Evolutionary conservation across 2,888 invertebrate species (phyloP).

Genomic region (Phymatocera aterrima): DNA sequence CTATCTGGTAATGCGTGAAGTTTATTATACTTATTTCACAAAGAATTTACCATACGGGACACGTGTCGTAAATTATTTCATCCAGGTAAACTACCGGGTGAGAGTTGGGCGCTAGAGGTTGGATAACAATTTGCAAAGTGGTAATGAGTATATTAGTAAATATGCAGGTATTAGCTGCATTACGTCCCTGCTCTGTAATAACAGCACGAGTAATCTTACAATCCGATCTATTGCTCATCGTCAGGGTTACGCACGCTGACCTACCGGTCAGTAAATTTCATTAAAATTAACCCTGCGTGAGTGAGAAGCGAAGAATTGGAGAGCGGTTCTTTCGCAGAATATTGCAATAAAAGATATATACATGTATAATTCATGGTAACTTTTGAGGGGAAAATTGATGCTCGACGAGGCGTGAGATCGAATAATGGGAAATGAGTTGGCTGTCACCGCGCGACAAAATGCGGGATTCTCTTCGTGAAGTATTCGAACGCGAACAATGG

Average conservation of each 20-base stretch:
- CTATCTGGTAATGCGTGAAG: not conserved
- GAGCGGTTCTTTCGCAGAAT: not conserved
- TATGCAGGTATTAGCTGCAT: slow-evolving; percentile 30
- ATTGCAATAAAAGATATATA: not conserved
- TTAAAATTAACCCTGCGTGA: not conserved
- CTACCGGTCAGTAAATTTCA: slow-evolving; percentile 11
- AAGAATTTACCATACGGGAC: slow-evolving; percentile 31
- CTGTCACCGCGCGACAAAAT: slow-evolving; percentile 36
- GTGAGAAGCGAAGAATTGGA: not conserved
- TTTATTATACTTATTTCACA: not conserved
- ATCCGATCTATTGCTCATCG: slow-evolving; percentile 14
- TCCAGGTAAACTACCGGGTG: slow-evolving; percentile 39
- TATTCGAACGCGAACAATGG: slow-evolving; percentile 51
- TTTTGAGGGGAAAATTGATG: slow-evolving; percentile 6
- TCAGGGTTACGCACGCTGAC: slow-evolving; percentile 2
- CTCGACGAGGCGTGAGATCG: slow-evolving; percentile 16
- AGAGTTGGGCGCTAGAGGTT: not conserved
- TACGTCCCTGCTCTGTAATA: slow-evolving; percentile 18
- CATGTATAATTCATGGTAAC: not conserved
- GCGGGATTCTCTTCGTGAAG: slow-evolving; percentile 8
- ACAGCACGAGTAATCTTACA: slow-evolving; percentile 16
- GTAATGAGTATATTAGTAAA: slow-evolving; percentile 43
- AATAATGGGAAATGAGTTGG: slow-evolving; percentile 39
- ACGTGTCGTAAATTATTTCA: slow-evolving; percentile 45
- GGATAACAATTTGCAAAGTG: slow-evolving; percentile 31